These are phyloP conservation scores for Pilophorus perplexus DNA, from an alignment of 2,888 invertebrate species.

Conservation along the genomic window DNA sequence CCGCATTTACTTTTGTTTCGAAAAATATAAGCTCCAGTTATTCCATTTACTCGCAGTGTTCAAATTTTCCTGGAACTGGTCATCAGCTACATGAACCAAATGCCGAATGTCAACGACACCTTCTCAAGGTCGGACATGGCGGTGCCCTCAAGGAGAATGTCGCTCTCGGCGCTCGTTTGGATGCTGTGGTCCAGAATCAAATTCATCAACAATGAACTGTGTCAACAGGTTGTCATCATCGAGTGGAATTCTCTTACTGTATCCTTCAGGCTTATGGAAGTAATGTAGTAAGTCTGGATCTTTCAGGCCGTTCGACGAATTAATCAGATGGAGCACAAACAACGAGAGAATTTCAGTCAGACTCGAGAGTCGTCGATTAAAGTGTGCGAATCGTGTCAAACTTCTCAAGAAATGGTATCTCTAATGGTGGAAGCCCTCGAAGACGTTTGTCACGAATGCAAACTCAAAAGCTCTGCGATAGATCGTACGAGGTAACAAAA, in stretches of 20 bases:
- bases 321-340: no score
- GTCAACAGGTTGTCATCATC: constrained; percentile 1
- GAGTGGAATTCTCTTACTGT: no score
- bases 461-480: not conserved
- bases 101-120: constrained; percentile 14
- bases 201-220: constrained; percentile 20
- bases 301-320: no score
- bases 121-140: constrained; percentile 18
- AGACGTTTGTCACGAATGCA: not conserved
- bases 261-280: no score
- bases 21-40: no score
- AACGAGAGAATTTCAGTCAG: no score
- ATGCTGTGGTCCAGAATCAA: constrained; percentile 28
- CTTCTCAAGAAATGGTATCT: constrained; percentile 22
- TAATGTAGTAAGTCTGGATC: no score
- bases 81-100: constrained; percentile 24
- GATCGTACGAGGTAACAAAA: not conserved
- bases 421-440: not conserved
- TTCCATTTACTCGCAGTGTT: constrained; percentile 24
- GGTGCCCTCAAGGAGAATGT: not conserved
- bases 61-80: constrained; percentile 24
- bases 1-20: not conserved
- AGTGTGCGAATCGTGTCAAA: constrained; percentile 15
- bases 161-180: constrained; percentile 25
- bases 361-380: constrained; percentile 6